Evolutionary conservation across 2,888 invertebrate genomes (phyloP), one percentile per base, ranked within the genome.

Genomic region (Leucania comma): DNA sequence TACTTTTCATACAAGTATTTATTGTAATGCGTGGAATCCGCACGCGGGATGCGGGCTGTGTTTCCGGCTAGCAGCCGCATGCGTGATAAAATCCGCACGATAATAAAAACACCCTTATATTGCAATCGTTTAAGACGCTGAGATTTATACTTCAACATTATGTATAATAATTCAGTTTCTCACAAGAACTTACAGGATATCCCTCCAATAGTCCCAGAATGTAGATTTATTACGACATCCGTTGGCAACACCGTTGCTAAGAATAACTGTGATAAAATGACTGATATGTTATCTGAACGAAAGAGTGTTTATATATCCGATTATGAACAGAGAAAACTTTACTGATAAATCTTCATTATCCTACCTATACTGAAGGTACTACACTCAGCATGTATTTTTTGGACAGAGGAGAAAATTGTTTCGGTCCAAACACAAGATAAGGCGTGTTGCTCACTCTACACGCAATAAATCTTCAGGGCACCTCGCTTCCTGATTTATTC

Each of bases 401-500:
- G 63, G 62, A 68, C 72, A 74, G 57, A 67, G 35, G 42, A 80
- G 78, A 65, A 81, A 83, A 87, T 86, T 88, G 87, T 88, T 89
- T 88, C 76, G 81, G 82, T 80, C 77, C 80, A 84, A 87, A 89
- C 81, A 85, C 69, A 79, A 87, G 87, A 85, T 86, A 88, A 85
- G 88, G 84, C 82, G 84, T 86, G 86, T 85, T 86, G 70, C 72
- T 84, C 86, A 87, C 83, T 87, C 81, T 84, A 80, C 82, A 82
- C 72, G 86, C 79, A 86, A 91, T 92, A 92, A 92, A 93, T 92
- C 90, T 88, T 84, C 56, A 72, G 74, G 77, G 86, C 87, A 90
- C 88, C 90, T 90, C 87, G 79, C 79, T 82, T 82, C 87, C 86
- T 91, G 92, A 93, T 92, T 92, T 92, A 92, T 92, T 89, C 87